Evolutionary conservation across 1,140 invertebrate genomes (phyloP), one percentile per base, ranked within the genome.

Genomic region (Psix sp.): DNA sequence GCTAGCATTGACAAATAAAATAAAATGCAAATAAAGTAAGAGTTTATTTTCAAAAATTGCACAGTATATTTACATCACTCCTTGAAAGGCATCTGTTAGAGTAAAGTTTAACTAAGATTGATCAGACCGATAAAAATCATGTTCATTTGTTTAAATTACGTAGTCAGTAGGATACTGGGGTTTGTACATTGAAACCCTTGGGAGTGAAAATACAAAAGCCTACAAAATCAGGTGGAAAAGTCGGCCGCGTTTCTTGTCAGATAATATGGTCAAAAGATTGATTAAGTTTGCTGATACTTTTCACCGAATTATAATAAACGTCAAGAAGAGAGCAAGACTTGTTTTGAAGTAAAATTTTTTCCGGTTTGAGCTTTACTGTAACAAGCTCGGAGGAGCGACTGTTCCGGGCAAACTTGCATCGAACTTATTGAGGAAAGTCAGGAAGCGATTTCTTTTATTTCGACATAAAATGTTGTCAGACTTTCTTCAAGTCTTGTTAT

Each of bases 401-500:
- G 60, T 59, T 68, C 46, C 45, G 17, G 36, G 39, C 46, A 49
- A 70, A 70, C 66, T 70, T 70, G 54, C 66, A 70, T 70, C 56
- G 66, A 70, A 70, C 56, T 70, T 70, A 70, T 70, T 70, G 66
- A 60, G 54, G 42, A 62, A 56, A 70, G 66, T 62, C 60, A 70
- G 42, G 56, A 70, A 62, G 66, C 56, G 62, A 70, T 70, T 60
- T 70, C 66, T 70, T 70, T 70, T 70, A 70, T 54, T 70, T 70
- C 66, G 54, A 62, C 42, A 70, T 70, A 60, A 70, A 54, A 70
- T 70, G 66, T 70, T 70, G 66, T 70, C 66, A 54, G 56, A 70
- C 42, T 70, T 70, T 62, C 48, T 70, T 70, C 59, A 62, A 60
- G 66, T 70, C 66, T 70, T 70, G 66, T 70, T 70, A 70, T 70